A percentile compares a stretch with the other conserved stretches of the same genome.
phyloP scores from a whole-genome alignment of 2,797 vertebrate species.

The Ptychobarbus kaznakovi region DNA sequence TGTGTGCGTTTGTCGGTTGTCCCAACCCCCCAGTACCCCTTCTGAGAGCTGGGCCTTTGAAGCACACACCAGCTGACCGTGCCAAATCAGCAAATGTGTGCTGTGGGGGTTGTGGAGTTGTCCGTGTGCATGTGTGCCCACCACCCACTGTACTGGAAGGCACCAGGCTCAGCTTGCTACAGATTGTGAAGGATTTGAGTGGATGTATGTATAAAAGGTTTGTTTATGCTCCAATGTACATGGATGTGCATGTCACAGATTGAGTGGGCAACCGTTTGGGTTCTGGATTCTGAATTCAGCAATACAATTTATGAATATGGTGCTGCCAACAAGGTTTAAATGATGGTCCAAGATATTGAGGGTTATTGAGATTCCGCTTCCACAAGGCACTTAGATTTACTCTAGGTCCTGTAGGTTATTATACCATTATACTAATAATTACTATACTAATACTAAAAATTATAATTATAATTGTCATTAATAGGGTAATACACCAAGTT shows the following conservation, averaged over 20 bases:
- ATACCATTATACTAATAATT: too few relatives aligned
- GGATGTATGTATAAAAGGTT: not conserved
- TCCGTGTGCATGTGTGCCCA: slow-evolving; percentile 42
- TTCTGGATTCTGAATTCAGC: not conserved
- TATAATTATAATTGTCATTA: too few relatives aligned
- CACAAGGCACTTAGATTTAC: not conserved
- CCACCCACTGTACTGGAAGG: slow-evolving; percentile 25
- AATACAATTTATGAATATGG: not conserved
- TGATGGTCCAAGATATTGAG: not conserved
- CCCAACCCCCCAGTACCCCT: slow-evolving; percentile 6
- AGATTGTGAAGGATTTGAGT: slow-evolving; percentile 45
- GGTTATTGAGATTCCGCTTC: not conserved
- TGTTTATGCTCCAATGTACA: not conserved
- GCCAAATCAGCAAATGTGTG: slow-evolving; percentile 66
- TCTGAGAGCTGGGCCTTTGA: slow-evolving; percentile 48
- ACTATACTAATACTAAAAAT: too few relatives aligned
- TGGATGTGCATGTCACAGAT: slow-evolving; percentile 13
- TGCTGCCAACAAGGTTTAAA: not conserved
- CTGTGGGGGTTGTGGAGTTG: slow-evolving; percentile 38
- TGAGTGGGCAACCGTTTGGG: not conserved
- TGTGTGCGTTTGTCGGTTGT: not conserved
- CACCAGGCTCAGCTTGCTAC: slow-evolving; percentile 19
- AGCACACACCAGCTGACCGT: slow-evolving; percentile 71
- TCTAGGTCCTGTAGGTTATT: too few relatives aligned
- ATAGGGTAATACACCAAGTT: too few relatives aligned